Evolutionary conservation across 2,113 vertebrate genomes (phyloP).

Genomic region (Psilopsiagon aurifrons): DNA sequence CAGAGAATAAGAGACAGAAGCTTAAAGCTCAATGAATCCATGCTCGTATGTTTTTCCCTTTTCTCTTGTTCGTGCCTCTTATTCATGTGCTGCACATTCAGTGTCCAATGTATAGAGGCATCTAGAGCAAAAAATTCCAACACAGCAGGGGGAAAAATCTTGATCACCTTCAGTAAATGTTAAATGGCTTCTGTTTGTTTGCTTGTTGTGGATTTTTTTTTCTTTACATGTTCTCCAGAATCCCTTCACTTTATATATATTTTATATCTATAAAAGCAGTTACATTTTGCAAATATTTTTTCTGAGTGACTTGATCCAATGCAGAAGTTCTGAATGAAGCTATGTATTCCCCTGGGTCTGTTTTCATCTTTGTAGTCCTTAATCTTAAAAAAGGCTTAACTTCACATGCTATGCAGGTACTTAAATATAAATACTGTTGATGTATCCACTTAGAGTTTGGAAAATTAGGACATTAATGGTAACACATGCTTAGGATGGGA

Average conservation of each 20-base stretch:
- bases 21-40: not conserved
- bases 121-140: not conserved
- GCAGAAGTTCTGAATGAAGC: not conserved
- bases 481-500: not conserved
- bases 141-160: not conserved
- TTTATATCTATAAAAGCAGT: not conserved
- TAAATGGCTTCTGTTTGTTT: not conserved
- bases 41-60: not conserved
- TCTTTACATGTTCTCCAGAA: not conserved
- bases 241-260: not conserved
- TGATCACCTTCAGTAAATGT: not conserved
- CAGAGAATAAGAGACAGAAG: not conserved
- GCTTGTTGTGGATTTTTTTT: not conserved
- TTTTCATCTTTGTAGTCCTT: slow-evolving; percentile 13
- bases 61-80: not conserved
- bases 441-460: not conserved
- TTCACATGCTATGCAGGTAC: not conserved
- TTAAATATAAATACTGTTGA: slow-evolving; percentile 22
- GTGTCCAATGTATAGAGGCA: not conserved
- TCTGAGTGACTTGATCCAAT: not conserved
- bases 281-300: not conserved
- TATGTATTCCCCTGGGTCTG: not conserved
- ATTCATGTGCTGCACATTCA: rapidly evolving
- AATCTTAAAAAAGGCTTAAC: slow-evolving; percentile 30
- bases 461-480: not conserved